Conservation (phyloP, 2,888 invertebrate species). For the Flabesymbios commensalis region DNA sequence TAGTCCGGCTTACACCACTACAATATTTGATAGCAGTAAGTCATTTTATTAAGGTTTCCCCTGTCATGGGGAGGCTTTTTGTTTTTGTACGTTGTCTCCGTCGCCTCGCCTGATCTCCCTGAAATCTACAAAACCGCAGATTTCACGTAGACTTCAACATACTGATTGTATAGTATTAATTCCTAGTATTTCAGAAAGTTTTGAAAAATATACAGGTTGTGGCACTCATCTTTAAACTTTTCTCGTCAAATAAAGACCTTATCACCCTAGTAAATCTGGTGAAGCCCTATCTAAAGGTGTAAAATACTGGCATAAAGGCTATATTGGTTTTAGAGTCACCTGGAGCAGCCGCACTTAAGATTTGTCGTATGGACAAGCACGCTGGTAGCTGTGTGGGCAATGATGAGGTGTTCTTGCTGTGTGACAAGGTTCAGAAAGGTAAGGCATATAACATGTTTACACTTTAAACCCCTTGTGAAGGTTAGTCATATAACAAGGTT, state of each 20-base stretch:
- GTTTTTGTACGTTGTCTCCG: too few relatives aligned
- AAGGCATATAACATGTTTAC: constrained; percentile 30
- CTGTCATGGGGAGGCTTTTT: too few relatives aligned
- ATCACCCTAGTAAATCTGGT: too few relatives aligned
- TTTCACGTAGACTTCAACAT: too few relatives aligned
- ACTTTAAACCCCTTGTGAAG: neutral
- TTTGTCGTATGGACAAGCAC: constrained; percentile 85
- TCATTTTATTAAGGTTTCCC: too few relatives aligned
- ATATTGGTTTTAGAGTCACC: constrained; percentile 29
- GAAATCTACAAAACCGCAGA: too few relatives aligned
- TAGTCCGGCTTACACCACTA: constrained; percentile 83
- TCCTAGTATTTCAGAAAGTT: too few relatives aligned
- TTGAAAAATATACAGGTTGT: too few relatives aligned
- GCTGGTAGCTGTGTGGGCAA: constrained; percentile 83
- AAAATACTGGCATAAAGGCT: neutral
- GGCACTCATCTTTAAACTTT: too few relatives aligned
- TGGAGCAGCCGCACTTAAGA: constrained; percentile 74
- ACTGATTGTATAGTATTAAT: too few relatives aligned
- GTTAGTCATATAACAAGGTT: neutral
- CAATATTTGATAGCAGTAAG: constrained; percentile 90
- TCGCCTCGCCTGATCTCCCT: too few relatives aligned
- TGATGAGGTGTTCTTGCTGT: constrained; percentile 86
- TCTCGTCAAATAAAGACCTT: too few relatives aligned
- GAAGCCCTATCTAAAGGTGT: neutral
- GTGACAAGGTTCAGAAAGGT: constrained; percentile 82